Evolutionary conservation across 1,140 invertebrate species (phyloP).

Genomic region (Drosophila tristis): DNA sequence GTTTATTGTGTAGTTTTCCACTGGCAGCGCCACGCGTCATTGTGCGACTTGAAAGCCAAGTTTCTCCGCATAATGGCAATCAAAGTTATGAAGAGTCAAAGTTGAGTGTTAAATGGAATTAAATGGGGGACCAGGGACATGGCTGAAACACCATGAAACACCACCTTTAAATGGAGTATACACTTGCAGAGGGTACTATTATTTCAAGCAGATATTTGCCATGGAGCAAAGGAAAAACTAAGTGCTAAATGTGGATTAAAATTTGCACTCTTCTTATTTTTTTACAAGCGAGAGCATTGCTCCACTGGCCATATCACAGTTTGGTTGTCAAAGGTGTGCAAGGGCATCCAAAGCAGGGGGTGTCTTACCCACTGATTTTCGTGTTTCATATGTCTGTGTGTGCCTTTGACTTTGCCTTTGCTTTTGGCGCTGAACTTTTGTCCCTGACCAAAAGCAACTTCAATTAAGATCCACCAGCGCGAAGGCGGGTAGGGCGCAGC

Average conservation of each 20-base stretch:
- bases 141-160: not conserved
- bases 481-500: not conserved
- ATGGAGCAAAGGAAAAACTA: no score
- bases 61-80: constrained; percentile 31
- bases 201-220: no score
- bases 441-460: constrained; percentile 36
- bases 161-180: not conserved
- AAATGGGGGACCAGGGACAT: constrained; percentile 20
- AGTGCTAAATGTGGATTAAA: no score
- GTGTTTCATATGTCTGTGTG: not conserved
- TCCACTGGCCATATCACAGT: no score
- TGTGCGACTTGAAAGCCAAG: constrained; percentile 19
- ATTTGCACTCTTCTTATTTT: no score
- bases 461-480: constrained; percentile 57
- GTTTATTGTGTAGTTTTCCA: constrained; percentile 25
- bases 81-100: constrained; percentile 47
- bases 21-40: not conserved
- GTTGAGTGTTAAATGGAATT: constrained; percentile 48
- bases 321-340: no score
- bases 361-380: not conserved
- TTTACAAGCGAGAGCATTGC: no score
- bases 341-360: no score
- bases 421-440: not conserved
- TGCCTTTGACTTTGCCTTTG: not conserved
- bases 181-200: no score